Evolutionary conservation across 2,113 vertebrate species (phyloP).

Genomic region (Tichodroma muraria): DNA sequence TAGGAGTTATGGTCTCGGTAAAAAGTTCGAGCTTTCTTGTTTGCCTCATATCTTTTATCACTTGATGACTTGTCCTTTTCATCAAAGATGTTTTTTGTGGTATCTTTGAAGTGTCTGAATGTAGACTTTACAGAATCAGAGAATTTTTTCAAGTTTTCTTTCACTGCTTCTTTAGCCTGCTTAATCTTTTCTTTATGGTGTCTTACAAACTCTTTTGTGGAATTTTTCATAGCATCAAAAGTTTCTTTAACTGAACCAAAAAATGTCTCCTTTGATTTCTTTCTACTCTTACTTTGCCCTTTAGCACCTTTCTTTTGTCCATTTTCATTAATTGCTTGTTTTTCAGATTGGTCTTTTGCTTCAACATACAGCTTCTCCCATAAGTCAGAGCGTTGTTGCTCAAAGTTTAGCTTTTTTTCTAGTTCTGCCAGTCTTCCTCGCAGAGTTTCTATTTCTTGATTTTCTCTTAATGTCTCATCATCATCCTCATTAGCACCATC

Average conservation of each 20-base stretch:
- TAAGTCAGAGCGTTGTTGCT: constrained; percentile 93
- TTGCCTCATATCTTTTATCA: constrained; percentile 55
- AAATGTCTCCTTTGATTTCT: constrained; percentile 79
- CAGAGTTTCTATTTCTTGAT: constrained; percentile 71
- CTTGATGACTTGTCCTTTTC: constrained; percentile 72
- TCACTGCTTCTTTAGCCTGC: constrained; percentile 94
- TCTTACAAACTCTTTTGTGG: constrained; percentile 93
- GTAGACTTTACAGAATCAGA: constrained; percentile 95
- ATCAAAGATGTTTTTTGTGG: constrained; percentile 82
- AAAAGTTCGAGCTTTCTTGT: constrained; percentile 61
- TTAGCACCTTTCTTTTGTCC: constrained; percentile 64
- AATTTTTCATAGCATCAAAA: constrained; percentile 96
- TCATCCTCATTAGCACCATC: background rate
- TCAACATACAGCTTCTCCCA: constrained; percentile 95
- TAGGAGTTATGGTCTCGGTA: constrained; percentile 54
- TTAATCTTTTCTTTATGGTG: constrained; percentile 98
- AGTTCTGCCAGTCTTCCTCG: constrained; percentile 78
- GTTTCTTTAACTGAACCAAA: constrained; percentile 89
- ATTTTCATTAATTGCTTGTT: constrained; percentile 43
- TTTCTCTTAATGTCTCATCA: constrained; percentile 2
- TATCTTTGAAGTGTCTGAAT: constrained; percentile 91
- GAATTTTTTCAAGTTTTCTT: constrained; percentile 94
- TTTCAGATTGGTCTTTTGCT: constrained; percentile 78
- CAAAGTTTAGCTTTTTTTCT: constrained; percentile 87
- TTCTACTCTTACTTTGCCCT: constrained; percentile 71